These are phyloP conservation scores for Reinhardtius hippoglossoides DNA, from an alignment of 2,113 vertebrate species.

Conservation along the genomic window DNA sequence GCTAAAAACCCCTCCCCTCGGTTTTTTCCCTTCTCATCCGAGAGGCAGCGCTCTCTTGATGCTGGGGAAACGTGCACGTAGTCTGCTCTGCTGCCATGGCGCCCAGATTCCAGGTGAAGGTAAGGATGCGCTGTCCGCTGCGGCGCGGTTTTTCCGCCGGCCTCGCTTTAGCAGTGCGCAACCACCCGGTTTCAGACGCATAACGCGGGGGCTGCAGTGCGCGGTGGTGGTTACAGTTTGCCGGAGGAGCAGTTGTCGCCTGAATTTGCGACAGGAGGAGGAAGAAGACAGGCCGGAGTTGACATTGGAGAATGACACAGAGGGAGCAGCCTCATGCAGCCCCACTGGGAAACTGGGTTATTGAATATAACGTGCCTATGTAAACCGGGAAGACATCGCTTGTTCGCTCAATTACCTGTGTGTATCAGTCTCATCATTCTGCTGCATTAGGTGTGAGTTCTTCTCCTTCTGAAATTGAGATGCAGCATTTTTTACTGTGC, in stretches of 20 bases:
- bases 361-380: not conserved
- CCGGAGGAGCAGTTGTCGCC: not conserved
- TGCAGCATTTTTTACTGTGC: not conserved
- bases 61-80: slow-evolving; percentile 38
- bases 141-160: slow-evolving; percentile 19
- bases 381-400: not conserved
- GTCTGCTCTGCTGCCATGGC: slow-evolving; percentile 79
- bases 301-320: slow-evolving; percentile 82
- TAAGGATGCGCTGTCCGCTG: slow-evolving; percentile 73
- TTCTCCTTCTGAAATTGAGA: not conserved
- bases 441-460: not conserved
- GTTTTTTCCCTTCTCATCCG: slow-evolving; percentile 6
- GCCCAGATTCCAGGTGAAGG: slow-evolving; percentile 85
- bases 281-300: slow-evolving; percentile 52
- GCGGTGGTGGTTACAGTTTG: not conserved
- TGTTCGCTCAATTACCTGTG: not conserved
- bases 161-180: slow-evolving; percentile 39
- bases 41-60: slow-evolving; percentile 12
- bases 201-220: not conserved
- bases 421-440: not conserved
- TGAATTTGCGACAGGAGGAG: slow-evolving; percentile 31
- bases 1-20: slow-evolving; percentile 57
- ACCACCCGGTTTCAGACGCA: not conserved
- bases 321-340: not conserved
- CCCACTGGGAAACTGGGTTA: not conserved